These are phyloP conservation scores for Erebia palarica DNA, from an alignment of 2,888 invertebrate species.

Conservation along the genomic window DNA sequence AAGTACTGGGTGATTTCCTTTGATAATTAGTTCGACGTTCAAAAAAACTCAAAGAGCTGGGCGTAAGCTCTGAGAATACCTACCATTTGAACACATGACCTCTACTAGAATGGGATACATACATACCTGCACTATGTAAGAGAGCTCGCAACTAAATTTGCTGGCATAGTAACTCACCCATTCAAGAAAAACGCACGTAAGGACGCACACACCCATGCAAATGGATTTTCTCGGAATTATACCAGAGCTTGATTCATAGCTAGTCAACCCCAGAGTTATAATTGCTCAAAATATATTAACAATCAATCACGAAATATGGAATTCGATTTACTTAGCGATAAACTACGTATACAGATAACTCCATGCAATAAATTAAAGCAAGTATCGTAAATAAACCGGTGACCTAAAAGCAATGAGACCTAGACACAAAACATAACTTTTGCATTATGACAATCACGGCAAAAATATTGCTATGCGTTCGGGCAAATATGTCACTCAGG, in stretches of 20 bases:
- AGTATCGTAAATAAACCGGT: constrained; percentile 45
- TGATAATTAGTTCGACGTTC: too few species aligned
- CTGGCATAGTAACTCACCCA: not conserved
- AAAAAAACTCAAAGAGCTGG: too few species aligned
- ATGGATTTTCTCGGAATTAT: constrained; percentile 6
- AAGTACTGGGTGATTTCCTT: too few species aligned
- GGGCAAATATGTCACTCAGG: constrained; percentile 33
- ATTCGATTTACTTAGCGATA: constrained; percentile 49
- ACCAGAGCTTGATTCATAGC: constrained; percentile 7
- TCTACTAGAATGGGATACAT: too few species aligned
- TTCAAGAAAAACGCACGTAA: not conserved
- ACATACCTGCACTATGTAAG: too few species aligned
- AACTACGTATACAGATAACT: constrained; percentile 42
- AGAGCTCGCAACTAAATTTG: too few species aligned
- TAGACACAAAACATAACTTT: constrained; percentile 47
- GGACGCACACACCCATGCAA: not conserved
- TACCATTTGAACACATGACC: too few species aligned
- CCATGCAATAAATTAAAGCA: constrained; percentile 42
- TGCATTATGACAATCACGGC: constrained; percentile 44
- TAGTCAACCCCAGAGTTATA: constrained; percentile 17
- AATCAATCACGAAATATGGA: constrained; percentile 45
- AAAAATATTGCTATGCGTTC: constrained; percentile 35
- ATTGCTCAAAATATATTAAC: constrained; percentile 37
- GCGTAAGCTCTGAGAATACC: too few species aligned
- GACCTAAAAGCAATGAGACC: constrained; percentile 46